phyloP scores from a whole-genome alignment of 2,888 invertebrate genomes.

The Polymixis flavicincta region DNA sequence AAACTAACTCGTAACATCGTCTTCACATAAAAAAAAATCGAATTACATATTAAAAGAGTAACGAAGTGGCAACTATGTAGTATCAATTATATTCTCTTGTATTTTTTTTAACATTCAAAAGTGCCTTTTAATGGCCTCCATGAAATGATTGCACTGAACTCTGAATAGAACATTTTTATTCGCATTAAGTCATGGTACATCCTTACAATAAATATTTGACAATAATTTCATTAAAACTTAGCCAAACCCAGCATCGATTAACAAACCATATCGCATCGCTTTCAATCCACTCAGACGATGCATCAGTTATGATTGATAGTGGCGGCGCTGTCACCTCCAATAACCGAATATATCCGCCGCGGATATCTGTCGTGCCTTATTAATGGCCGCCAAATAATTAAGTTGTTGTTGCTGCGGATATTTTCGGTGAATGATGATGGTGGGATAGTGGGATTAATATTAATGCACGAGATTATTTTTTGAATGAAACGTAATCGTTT shows the following conservation, averaged over 20 bases:
- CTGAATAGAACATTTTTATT: too few species aligned
- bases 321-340: conserved; percentile 35
- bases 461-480: not conserved
- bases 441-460: not conserved
- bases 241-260: not conserved
- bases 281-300: conserved; percentile 11
- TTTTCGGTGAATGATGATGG: conserved; percentile 15
- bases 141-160: too few species aligned
- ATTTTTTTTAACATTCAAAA: too few species aligned
- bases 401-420: conserved; percentile 11
- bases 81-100: too few species aligned
- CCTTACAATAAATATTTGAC: too few species aligned
- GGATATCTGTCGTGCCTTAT: conserved; percentile 41
- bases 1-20: too few species aligned
- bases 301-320: conserved; percentile 35
- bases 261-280: not conserved
- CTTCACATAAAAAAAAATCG: too few species aligned
- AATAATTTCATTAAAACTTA: not conserved
- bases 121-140: too few species aligned
- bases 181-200: too few species aligned
- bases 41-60: too few species aligned
- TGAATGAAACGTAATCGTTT: not conserved
- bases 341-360: conserved; percentile 42
- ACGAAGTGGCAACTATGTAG: too few species aligned
- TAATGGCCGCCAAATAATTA: conserved; percentile 41